phyloP scores from a whole-genome alignment of 37 sponge, comb jelly and placozoan species.

The Tethya wilhelma region DNA sequence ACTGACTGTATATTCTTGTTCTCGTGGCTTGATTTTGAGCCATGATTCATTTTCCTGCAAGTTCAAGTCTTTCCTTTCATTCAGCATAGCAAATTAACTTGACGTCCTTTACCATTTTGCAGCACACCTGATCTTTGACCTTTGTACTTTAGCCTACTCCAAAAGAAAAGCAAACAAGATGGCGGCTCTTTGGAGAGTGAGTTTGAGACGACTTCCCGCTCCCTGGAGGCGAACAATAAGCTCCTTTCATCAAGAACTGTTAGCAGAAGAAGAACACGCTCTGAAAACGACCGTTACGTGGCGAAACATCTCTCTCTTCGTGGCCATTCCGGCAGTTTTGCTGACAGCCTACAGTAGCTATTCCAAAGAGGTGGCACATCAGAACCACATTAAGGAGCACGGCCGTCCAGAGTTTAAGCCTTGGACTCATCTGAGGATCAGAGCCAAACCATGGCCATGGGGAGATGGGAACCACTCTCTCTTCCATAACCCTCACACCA shows the following conservation, averaged over 20 bases:
- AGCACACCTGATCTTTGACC: not conserved
- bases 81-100: no score
- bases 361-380: slow-evolving; percentile 78
- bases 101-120: no score
- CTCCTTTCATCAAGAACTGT: slow-evolving; percentile 25
- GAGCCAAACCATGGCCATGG: slow-evolving; percentile 94
- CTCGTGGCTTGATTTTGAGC: no score
- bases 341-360: slow-evolving; percentile 45
- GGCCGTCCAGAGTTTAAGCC: slow-evolving; percentile 70
- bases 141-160: not conserved
- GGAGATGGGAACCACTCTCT: slow-evolving; percentile 90
- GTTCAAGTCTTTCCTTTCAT: no score
- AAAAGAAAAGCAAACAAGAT: slow-evolving; percentile 37
- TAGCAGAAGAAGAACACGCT: slow-evolving; percentile 71
- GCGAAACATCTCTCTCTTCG: slow-evolving; percentile 78
- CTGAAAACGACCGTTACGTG: slow-evolving; percentile 52
- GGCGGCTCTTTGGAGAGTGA: slow-evolving; percentile 33
- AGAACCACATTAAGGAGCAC: slow-evolving; percentile 69
- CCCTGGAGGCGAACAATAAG: slow-evolving; percentile 22
- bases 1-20: no score
- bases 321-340: slow-evolving; percentile 65
- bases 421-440: slow-evolving; percentile 78
- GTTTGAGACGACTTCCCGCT: not conserved
- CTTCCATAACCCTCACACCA: slow-evolving; percentile 81
- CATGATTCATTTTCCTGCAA: no score